Base-by-base conservation (phyloP, 2,888 invertebrate species). In the Dusona sp. region DNA sequence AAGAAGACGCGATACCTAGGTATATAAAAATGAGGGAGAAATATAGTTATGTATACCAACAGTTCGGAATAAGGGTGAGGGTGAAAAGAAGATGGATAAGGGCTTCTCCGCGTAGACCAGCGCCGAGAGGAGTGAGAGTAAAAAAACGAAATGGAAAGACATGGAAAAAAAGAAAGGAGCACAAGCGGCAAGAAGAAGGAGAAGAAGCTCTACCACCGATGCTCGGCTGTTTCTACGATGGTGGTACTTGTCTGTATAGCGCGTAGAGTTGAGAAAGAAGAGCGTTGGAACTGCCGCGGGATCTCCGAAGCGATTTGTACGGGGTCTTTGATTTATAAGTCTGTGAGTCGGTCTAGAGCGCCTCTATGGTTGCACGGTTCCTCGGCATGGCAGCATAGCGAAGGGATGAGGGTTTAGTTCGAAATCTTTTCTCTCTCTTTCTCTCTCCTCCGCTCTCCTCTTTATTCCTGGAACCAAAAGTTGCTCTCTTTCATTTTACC, bases 281-380 rank as follows among this genome's bases (percentile, higher is more conserved):
- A 90, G 84, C 88, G 82, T 83, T 85, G 89, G 88, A 89, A 88
- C 89, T 86, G 85, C 87, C 87, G 87, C 81, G 88, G 90, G 89
- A 92, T 91, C 90, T 89, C 85, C 88, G 88, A 87, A 89, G 88
- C 92, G 91, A 92, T 91, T 92, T 91, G 91, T 91, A 90, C 92
- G 89, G 74, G 86, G 88, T 89, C 84, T 91, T 91, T 93, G 92
- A 93, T 93, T 93, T 93, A 93, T 93, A 92, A 92, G 92, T 92
- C 91, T 90, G 89, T 85, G 88, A 88, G 86, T 79, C 64, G 80
- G 72, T 86, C 83, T 75, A 57, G 70, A 65, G 75, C 78, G 45
- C 45, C 64, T 64, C 29, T 45, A 75, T 67, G 67, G 67, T 67
- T 67, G 78, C 78, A 38, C 36, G 70, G 29, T 79, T 84, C 65